phyloP scores from a whole-genome alignment of 2,797 vertebrate species.

The Rhadinocentrus ornatus region DNA sequence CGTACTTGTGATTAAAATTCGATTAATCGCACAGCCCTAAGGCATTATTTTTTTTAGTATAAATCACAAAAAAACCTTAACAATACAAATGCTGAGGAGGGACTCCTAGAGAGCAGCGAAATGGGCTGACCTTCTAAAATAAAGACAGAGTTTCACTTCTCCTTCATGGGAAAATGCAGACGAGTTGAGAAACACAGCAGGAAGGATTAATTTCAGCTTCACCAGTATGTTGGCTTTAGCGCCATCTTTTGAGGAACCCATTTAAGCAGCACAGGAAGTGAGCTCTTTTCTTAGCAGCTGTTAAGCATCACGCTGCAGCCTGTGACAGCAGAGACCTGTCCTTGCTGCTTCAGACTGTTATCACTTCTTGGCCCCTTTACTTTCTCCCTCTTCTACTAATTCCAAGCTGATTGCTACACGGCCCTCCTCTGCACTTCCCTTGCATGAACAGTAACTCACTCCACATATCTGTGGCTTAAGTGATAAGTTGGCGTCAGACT shows the following conservation, averaged over 20 bases:
- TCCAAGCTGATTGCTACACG: constrained; percentile 57
- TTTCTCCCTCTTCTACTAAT: constrained; percentile 56
- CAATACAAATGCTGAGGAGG: too few species aligned
- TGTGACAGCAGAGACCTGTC: constrained; percentile 65
- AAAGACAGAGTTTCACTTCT: constrained; percentile 34
- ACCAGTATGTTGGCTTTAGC: neutral
- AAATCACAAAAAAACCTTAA: too few species aligned
- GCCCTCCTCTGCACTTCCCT: constrained; percentile 46
- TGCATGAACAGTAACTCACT: constrained; percentile 61
- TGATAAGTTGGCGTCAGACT: constrained; percentile 52
- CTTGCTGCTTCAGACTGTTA: constrained; percentile 53
- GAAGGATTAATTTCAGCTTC: neutral
- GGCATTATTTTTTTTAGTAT: neutral
- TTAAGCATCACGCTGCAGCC: constrained; percentile 59
- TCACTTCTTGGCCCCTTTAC: constrained; percentile 48
- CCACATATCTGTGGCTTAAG: constrained; percentile 34
- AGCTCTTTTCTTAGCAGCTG: constrained; percentile 67
- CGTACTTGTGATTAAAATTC: too few species aligned
- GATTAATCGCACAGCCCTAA: too few species aligned
- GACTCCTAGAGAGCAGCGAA: constrained; percentile 4
- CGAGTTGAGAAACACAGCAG: constrained; percentile 23
- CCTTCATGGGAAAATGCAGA: constrained; percentile 26
- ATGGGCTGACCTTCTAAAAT: neutral
- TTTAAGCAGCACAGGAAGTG: constrained; percentile 55
- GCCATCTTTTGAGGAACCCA: constrained; percentile 26